Evolutionary conservation across 2,797 vertebrate species (phyloP), one percentile per base, ranked within the genome.

Genomic region (Mastacembelus armatus): DNA sequence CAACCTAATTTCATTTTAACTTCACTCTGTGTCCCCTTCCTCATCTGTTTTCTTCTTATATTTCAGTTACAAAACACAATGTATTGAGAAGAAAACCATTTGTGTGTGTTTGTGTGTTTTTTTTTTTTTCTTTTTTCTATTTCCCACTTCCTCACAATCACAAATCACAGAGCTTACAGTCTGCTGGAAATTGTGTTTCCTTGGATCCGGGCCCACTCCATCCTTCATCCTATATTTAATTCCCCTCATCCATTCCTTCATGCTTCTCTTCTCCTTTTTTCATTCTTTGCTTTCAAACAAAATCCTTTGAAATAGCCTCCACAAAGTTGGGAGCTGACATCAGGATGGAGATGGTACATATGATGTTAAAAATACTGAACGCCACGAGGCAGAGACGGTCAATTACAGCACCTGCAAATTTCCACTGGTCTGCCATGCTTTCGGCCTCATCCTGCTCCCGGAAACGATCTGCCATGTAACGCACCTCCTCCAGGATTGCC

Each of bases 281-380:
- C 30, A 49, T 5, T 38, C 48, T 59, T 45, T 26, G 69, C 85
- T 69, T 84, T 95, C 91, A 94, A 66, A 95, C 72, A 59, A 94
- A 95, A 80, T 95, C 94, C 78, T 95, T 95, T 7, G 95, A 94
- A 60, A 95, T 80, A 5, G 95, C 95, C 7, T 94, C 93, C 16
- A 91, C 94, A 62, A 95, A 95, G 85, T 95, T 95, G 18, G 95
- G 95, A 2, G 95, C 95, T 0, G 95, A 93, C 94, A 95, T 95
- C 51, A 95, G 94, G 74, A 95, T 95, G 12, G 94, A 93, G 74
- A 95, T 95, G 88, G 94, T 95, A 92, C 94, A 95, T 80, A 94
- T 92, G 74, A 93, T 95, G 88, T 95, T 95, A 81, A 95, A 93
- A 52, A 95, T 88, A 6, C 92, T 94, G 66, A 95, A 95, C 24